Base-by-base conservation (phyloP, 2,888 invertebrate species). In the Ennomos erosarius region DNA sequence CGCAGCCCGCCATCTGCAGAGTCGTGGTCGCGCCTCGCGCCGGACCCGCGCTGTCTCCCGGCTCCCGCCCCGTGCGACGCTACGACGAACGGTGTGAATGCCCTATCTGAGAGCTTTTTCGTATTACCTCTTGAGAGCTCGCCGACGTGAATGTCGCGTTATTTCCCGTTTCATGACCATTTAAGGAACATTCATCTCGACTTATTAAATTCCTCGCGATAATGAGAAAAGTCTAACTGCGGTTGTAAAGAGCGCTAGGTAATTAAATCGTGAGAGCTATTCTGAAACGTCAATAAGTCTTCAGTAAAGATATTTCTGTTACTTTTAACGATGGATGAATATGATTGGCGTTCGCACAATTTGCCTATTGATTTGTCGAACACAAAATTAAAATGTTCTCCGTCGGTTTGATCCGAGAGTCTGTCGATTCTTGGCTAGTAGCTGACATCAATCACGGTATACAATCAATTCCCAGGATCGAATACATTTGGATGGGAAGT, bases 1-100 rank as follows among this genome's bases (percentile, higher is more conserved):
- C 87, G 86, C 85, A 84, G 74, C 80, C 77, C 76, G 82, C 83
- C 85, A 87, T 87, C 90, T 85, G 90, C 89, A 90, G 85, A 87
- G 85, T 60, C 47, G 39, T 64, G 59, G 68, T 62, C 59, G 53
- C 65, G 64, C 67, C 70, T 62, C 66, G 68, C 63, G 66, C 67
- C 71, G 65, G 46, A 42, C 55, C 69, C 64, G 64, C 70, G 69
- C 69, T 66, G 69, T 69, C 26, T 26, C 26, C 26, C 26, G 67
- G 59, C 69, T 48, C 56, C 64, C 71, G 62, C 58, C 61, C 69
- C 71, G 61, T 61, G 63, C 74, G 69, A 74, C 75, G 78, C 74
- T 79, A 77, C 78, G 77, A 69, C 75, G 76, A 16, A 68, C 75
- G 76, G 75, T 79, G 80, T 78, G 77, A 80, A 80, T 79, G 76